Evolutionary conservation across 2,113 vertebrate genomes (phyloP), one percentile per base, ranked within the genome.

Genomic region (Tychaedon coryphoeus): DNA sequence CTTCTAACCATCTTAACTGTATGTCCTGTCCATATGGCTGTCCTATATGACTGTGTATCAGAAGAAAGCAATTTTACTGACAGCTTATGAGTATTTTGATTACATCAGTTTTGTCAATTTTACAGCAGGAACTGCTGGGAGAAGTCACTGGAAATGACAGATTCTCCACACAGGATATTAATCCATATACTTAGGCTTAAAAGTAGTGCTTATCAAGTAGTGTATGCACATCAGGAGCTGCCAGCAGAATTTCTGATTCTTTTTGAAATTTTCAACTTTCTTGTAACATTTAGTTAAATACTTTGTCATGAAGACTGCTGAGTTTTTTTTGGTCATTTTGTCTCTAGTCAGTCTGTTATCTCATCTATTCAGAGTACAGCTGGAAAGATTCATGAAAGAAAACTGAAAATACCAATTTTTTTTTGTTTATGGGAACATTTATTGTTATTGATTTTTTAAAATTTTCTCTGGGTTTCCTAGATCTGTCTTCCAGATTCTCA

Each of bases 71-170:
- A 9, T 89, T 92, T 71, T 71, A 28, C 64, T 79, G 47, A 53
- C 16, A 45, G 6, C 48, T 90, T 88, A 2, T 2, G 45, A 57
- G 26, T 74, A 54, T 74, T 65, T 80, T 89, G 17, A 20, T 79
- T 96, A 6, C 23, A 81, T 77, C 33, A 60, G 10, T 75, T 87
- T 78, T 47, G 58, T 79, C 57, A 88, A 24, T 86, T 93, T 91
- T 90, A 42, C 15, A 79, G 48, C 22, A 78, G 42, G 62, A 85
- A 34, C 45, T 94, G 58, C 81, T 79, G 62, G 40, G 70, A 50
- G 62, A 79, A 90, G 48, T 94, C 54, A 57, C 45, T 96, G 81
- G 38, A 93, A 94, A 82, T 85, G 92, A 79, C 74, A 92, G 45
- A 5, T 94, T 61, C n/a, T 96, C n/a, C 66, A 85, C 25, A 25